These are phyloP conservation scores for Zaprionus taronus DNA, from an alignment of 1,140 invertebrate genomes.

Conservation along the genomic window DNA sequence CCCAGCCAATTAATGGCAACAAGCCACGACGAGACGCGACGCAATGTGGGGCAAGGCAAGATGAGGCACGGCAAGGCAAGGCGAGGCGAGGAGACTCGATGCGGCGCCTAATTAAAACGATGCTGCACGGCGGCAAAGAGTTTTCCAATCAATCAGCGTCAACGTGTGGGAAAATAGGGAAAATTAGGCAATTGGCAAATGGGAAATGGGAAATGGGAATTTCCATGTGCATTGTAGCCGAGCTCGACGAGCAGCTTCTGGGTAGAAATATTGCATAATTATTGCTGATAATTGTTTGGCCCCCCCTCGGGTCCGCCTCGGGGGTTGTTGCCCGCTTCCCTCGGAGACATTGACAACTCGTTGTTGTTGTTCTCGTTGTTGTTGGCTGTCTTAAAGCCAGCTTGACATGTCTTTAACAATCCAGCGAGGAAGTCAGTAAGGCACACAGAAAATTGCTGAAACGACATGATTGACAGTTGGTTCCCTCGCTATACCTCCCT, in stretches of 20 bases:
- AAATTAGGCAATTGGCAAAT: constrained; percentile 79
- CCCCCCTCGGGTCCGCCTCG: constrained; percentile 25
- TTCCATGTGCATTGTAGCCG: constrained; percentile 3
- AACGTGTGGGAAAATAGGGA: constrained; percentile 55
- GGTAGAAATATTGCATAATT: constrained; percentile 74
- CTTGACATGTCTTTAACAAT: constrained; percentile 52
- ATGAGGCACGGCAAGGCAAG: not conserved
- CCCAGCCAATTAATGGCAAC: constrained; percentile 70
- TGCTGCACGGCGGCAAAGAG: constrained; percentile 42
- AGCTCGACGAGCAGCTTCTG: not conserved
- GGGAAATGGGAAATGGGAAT: constrained; percentile 38
- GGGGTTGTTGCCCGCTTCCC: constrained; percentile 60
- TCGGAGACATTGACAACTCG: constrained; percentile 63
- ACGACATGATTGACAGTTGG: constrained; percentile 76
- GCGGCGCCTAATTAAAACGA: constrained; percentile 71
- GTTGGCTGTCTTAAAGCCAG: constrained; percentile 68
- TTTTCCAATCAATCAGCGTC: constrained; percentile 74
- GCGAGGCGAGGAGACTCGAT: constrained; percentile 6
- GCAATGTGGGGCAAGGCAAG: not conserved
- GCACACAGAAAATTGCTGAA: constrained; percentile 59
- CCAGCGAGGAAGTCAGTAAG: constrained; percentile 68
- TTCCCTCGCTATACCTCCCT: not conserved
- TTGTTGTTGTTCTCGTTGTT: constrained; percentile 26
- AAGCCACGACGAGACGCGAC: constrained; percentile 27
- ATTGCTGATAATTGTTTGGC: constrained; percentile 72